Evolutionary conservation across 2,888 invertebrate genomes (phyloP), one percentile per base, ranked within the genome.

Genomic region (Germaria angustata): DNA sequence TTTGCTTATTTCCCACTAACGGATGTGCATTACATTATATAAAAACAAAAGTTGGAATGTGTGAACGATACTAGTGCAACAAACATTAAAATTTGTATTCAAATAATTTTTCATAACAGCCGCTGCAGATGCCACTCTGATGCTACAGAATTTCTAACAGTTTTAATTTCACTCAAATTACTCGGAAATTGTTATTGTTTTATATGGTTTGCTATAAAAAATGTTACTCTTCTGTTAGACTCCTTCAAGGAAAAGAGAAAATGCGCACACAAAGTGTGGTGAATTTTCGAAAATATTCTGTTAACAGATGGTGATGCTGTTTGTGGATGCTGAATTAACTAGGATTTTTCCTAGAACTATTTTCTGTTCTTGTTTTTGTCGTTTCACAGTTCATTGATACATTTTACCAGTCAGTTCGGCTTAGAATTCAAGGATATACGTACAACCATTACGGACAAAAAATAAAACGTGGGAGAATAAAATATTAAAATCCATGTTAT

Each of bases 361-460:
- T 28, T 63, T 41, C 9, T 28, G 20, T 63, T 51, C 32, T 28
- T 39, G 0, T 46, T 13, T 65, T 63, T 36, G 59, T 32, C 13
- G 20, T 51, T 71, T 71, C 20, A 11, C 39, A 78, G 63, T 78
- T 71, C 63, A 78, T 71, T 71, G 71, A 63, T 65, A 65, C 39
- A 55, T 1, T 78, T 71, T 46, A 39, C 55, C 49, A 55, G 63
- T 78, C 78, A 81, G 81, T 81, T 73, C 69, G 57, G 69, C 69
- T 81, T 65, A 69, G 78, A 73, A 78, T 78, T 78, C 78, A 81
- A 81, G 81, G 81, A 81, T 81, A 81, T 44, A 69, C 78, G 81
- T 44, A 78, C 78, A 65, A 36, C 65, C 49, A 73, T 57, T 51
- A 39, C 81, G 81, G 78, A 71, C 28, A 13, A n/a, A 32, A 78